Percentiles rank a stretch among this genome's conserved stretches.
Evolutionary conservation across 64 coral and sea anemone species (phyloP).

Genomic region (Acropora yongei): DNA sequence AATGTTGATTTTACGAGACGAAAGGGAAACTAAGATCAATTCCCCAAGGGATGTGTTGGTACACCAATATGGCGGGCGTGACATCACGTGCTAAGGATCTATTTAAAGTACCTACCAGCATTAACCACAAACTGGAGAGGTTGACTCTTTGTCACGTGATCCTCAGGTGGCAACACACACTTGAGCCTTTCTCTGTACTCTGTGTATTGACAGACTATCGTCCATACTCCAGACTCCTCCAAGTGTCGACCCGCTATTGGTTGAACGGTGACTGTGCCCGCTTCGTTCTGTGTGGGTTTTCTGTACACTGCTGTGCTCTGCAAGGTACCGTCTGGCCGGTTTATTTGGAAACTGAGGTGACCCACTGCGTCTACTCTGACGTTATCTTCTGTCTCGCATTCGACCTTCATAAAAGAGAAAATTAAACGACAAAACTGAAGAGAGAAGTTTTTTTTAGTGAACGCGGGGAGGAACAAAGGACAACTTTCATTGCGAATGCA

Average conservation of each 20-base stretch:
- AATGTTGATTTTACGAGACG: too few relatives aligned
- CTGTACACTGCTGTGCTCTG: conserved; percentile 65
- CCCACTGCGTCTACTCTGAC: conserved; percentile 72
- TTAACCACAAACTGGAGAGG: conserved; percentile 58
- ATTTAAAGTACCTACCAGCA: too few relatives aligned
- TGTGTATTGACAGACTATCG: conserved; percentile 64
- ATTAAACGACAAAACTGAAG: background rate
- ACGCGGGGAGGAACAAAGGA: too few relatives aligned
- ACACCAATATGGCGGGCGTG: too few relatives aligned
- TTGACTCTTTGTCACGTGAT: conserved; percentile 60
- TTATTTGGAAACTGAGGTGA: conserved; percentile 62
- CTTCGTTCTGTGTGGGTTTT: conserved; percentile 73
- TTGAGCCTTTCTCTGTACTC: conserved; percentile 82
- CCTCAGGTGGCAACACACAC: conserved; percentile 50
- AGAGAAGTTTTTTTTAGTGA: background rate
- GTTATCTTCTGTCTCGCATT: conserved; percentile 77
- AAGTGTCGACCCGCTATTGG: conserved; percentile 55
- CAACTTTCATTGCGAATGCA: too few relatives aligned
- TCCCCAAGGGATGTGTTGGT: too few relatives aligned
- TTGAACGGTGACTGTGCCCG: conserved; percentile 51
- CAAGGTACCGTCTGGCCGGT: conserved; percentile 19
- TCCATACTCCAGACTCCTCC: conserved; percentile 65
- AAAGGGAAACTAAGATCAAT: too few relatives aligned
- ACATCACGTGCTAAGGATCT: too few relatives aligned
- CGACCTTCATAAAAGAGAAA: conserved; percentile 34